Conservation (phyloP, 1,140 invertebrate species). For the Eupristina koningsbergeri region DNA sequence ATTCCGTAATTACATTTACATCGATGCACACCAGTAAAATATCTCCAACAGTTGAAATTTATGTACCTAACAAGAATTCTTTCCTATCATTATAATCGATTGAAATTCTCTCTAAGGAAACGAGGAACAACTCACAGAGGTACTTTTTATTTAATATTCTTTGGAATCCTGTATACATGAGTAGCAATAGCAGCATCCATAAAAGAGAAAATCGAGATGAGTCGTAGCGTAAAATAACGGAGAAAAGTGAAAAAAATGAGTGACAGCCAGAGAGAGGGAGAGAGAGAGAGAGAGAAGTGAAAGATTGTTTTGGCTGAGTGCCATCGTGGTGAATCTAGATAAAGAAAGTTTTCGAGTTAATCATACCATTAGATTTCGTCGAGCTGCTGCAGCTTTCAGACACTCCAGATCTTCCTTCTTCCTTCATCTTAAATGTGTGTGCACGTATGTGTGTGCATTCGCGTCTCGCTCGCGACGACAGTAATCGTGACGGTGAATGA, state of each 20-base stretch:
- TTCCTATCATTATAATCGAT: constrained; percentile 34
- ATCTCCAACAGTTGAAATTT: constrained; percentile 12
- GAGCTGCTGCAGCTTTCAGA: constrained; percentile 16
- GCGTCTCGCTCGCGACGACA: constrained; percentile 25
- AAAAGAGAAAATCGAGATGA: constrained; percentile 33
- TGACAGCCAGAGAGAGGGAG: neutral
- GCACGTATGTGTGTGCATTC: neutral
- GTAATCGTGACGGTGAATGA: constrained; percentile 50
- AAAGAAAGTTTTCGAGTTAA: constrained; percentile 52
- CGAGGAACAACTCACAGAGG: neutral
- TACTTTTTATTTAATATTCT: constrained; percentile 50
- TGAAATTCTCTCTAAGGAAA: constrained; percentile 38
- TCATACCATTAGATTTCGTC: constrained; percentile 51
- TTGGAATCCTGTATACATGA: constrained; percentile 20
- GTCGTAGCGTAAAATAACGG: constrained; percentile 33
- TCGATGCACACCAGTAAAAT: constrained; percentile 11
- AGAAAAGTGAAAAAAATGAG: constrained; percentile 26
- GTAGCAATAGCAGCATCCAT: constrained; percentile 20
- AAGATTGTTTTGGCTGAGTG: constrained; percentile 50
- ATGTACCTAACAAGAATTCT: constrained; percentile 47
- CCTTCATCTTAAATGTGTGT: neutral
- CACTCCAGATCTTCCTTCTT: neutral
- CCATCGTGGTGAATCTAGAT: constrained; percentile 47
- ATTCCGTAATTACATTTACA: constrained; percentile 34
- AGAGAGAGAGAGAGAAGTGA: constrained; percentile 2